Base-by-base conservation (phyloP, 2,797 vertebrate genomes). In the Acrossocheilus fasciatus region DNA sequence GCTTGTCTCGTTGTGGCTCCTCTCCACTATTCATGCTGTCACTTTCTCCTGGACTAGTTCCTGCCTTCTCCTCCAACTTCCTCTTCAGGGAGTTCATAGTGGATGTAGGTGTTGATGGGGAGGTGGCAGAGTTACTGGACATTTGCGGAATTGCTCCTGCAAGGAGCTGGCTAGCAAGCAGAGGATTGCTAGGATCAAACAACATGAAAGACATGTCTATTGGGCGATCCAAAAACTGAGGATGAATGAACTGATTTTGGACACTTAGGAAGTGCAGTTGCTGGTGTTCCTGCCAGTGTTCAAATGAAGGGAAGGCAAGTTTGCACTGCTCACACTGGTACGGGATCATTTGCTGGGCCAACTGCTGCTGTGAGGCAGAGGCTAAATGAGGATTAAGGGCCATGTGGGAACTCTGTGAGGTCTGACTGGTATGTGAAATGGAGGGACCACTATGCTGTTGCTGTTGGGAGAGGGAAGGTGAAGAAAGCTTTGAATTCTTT, bases 281-380 rank as follows among this genome's bases (percentile, higher is more conserved):
- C 95, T 99, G 98, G 94, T 99, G 98, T 92, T 99, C 98, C 90
- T 99, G 98, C 98, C 98, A 99, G 93, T 99, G 98, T 91, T 99
- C 98, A 79, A 99, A 99, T 0, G 98, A 99, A 39, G 98, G 98
- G 89, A 99, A 99, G 6, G 97, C 98, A 91, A 99, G 93, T 91
- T 99, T 99, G 92, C 98, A 99, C 93, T 99, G 98, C 92, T 99
- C 98, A 91, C 98, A 99, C 95, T 99, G 98, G 95, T 99, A 99
- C 0, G 96, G 98, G 92, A 99, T 98, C 92, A 99, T 95, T 92
- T 99, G 98, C 90, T 98, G 98, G 92, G 97, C 96, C 94, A 99
- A 88, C 89, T 96, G 96, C 90, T 96, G 95, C 86, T 98, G 98
- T 89, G 97, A 95, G 76, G 96, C 97, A 81, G 97, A 96, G 0